Conservation (phyloP, 2,797 vertebrate genomes). For the Danio kyathit region DNA sequence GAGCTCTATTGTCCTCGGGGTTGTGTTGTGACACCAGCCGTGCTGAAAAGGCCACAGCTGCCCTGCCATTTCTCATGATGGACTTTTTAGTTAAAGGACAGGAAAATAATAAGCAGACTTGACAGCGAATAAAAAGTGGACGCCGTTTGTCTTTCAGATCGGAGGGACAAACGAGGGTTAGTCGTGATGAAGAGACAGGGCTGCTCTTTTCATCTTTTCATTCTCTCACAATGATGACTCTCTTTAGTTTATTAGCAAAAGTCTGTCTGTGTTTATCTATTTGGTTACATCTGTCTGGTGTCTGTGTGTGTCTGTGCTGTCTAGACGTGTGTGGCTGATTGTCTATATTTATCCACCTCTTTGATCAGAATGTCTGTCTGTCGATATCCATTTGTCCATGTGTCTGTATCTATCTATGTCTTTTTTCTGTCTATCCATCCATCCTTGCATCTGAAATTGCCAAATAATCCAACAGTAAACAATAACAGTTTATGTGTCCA, state of each 20-base stretch:
- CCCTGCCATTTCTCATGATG: constrained; percentile 77
- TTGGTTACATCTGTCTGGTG: background rate
- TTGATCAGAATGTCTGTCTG: too few relatives aligned
- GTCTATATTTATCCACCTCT: background rate
- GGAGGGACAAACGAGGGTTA: constrained; percentile 60
- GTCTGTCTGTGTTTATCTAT: too few relatives aligned
- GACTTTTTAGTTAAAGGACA: constrained; percentile 79
- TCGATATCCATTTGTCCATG: background rate
- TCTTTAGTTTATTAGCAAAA: background rate
- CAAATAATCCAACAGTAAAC: too few relatives aligned
- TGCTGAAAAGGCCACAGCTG: constrained; percentile 76
- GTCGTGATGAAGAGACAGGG: constrained; percentile 70
- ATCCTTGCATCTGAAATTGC: background rate
- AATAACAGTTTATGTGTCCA: background rate
- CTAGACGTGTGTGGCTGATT: background rate
- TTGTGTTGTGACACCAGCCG: constrained; percentile 69
- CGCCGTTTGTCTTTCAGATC: constrained; percentile 69
- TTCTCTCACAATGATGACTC: constrained; percentile 37
- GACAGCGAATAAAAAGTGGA: constrained; percentile 58
- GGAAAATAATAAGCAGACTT: constrained; percentile 75
- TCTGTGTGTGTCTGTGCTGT: background rate
- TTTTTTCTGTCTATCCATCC: background rate
- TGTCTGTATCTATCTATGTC: background rate
- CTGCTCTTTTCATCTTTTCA: constrained; percentile 80
- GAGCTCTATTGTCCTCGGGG: constrained; percentile 72